Conservation (phyloP, 2,797 vertebrate species). For the Petrocephalus schoutedeni region DNA sequence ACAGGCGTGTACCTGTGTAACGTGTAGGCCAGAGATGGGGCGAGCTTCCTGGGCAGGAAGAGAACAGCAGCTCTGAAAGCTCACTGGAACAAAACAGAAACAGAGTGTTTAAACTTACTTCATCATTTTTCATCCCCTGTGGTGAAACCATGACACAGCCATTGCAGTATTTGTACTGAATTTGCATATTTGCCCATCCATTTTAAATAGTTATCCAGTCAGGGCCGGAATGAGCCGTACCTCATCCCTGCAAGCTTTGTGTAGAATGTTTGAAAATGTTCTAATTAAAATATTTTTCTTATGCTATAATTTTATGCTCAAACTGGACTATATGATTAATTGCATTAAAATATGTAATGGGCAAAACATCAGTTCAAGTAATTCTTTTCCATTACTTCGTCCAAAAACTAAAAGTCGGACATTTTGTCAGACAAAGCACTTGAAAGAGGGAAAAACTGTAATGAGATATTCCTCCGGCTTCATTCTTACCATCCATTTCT, state of each 20-base stretch:
- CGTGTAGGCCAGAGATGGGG: background rate
- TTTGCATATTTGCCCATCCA: slow-evolving; percentile 8
- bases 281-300: slow-evolving; percentile 13
- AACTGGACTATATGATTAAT: background rate
- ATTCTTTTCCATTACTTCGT: background rate
- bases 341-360: background rate
- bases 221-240: background rate
- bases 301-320: background rate
- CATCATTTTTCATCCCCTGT: background rate
- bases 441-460: background rate
- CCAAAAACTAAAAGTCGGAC: background rate
- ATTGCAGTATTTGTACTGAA: slow-evolving; percentile 7
- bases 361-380: background rate
- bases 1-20: background rate
- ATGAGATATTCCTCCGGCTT: background rate
- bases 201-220: slow-evolving; percentile 3
- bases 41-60: background rate
- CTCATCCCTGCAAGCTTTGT: background rate
- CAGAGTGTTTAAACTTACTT: background rate
- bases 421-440: background rate
- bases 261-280: background rate
- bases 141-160: background rate
- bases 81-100: background rate
- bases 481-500: background rate
- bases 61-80: background rate